Evolutionary conservation across 2,113 vertebrate species (phyloP), one percentile per base, ranked within the genome.

Genomic region (Osmerus mordax): DNA sequence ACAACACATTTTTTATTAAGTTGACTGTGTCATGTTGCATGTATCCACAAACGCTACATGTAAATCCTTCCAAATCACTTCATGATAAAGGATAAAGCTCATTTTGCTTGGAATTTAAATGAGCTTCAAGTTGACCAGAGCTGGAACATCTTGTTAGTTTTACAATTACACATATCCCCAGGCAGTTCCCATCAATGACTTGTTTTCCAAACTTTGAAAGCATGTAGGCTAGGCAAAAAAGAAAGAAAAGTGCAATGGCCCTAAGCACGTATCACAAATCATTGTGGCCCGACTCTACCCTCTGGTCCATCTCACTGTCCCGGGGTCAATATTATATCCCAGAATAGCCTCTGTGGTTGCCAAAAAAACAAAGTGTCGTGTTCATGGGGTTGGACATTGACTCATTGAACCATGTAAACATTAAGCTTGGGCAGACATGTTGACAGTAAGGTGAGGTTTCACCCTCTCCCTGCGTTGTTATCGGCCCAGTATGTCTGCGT

Each of bases 191-290:
- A 47, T 47, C 41, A 47, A 47, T 47, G 41, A 47, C 41, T 47
- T 47, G 7, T 11, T 47, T 47, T 11, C 9, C 41, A 11, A 12
- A 41, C 9, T 11, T 47, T 9, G 41, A 47, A 11, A 11, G 41
- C 41, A 47, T 12, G 41, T 47, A 47, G 9, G 9, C 41, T 47
- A 47, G 9, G 9, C 41, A 47, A 47, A 47, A 47, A 36, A 36
- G 25, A 28, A 28, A 28, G 25, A 36, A 12, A 47, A 47, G 41
- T 47, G 41, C 41, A 47, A 47, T 47, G 41, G 9, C 41, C 41
- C 41, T 82, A 58, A 65, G 84, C 78, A 78, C 82, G 80, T 71
- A 74, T 79, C 81, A 73, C 83, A 81, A 78, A 72, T 83, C 71
- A 51, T 73, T 69, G 56, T 70, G 79, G 84, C 79, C 75, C 71